phyloP scores from a whole-genome alignment of 2,797 vertebrate species.

The Tragopan temminckii region DNA sequence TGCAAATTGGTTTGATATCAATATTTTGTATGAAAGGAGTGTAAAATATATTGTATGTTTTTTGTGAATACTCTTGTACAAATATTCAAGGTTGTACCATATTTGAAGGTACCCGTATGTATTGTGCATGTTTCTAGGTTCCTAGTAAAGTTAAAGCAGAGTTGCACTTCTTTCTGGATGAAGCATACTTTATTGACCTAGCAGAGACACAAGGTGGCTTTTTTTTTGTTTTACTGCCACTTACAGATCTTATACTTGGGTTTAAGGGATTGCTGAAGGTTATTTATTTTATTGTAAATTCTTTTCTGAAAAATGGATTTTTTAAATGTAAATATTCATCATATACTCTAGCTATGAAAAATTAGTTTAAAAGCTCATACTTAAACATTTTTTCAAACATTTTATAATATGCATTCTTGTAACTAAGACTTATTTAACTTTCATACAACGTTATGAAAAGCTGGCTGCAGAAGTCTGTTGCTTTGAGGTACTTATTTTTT shows the following conservation, averaged over 20 bases:
- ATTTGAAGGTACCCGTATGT: constrained; percentile 71
- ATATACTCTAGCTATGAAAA: constrained; percentile 77
- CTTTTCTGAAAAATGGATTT: constrained; percentile 77
- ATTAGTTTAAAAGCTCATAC: constrained; percentile 78
- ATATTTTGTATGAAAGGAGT: constrained; percentile 80
- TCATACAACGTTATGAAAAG: constrained; percentile 79
- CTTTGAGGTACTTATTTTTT: constrained; percentile 76
- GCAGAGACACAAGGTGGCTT: constrained; percentile 36
- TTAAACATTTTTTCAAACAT: constrained; percentile 80
- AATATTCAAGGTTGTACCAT: constrained; percentile 75
- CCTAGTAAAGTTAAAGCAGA: constrained; percentile 66
- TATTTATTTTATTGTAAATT: constrained; percentile 88
- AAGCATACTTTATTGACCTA: constrained; percentile 51
- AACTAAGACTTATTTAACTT: constrained; percentile 80
- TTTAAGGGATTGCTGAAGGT: constrained; percentile 79
- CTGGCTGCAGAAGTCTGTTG: constrained; percentile 78
- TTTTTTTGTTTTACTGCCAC: constrained; percentile 44
- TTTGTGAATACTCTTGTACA: constrained; percentile 85
- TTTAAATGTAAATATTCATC: constrained; percentile 84
- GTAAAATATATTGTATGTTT: constrained; percentile 79
- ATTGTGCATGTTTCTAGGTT: constrained; percentile 74
- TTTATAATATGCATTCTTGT: constrained; percentile 80
- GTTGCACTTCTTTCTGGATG: constrained; percentile 71
- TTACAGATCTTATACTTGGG: constrained; percentile 49
- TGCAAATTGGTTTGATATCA: constrained; percentile 72